phyloP scores from a whole-genome alignment of 2,888 invertebrate genomes.

The Hydrotaea cyrtoneurina region DNA sequence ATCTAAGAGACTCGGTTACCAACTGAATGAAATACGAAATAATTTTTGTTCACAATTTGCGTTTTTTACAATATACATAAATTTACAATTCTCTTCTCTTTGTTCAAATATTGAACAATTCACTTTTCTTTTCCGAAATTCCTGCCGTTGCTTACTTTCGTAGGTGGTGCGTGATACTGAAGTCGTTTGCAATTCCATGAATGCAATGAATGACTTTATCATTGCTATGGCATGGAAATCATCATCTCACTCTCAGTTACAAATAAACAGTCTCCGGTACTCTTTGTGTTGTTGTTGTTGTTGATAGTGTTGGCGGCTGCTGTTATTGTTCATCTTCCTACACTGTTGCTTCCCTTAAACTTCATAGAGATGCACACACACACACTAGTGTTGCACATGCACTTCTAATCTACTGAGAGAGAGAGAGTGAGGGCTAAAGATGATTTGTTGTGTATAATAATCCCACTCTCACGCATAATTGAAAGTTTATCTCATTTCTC shows the following conservation, averaged over 20 bases:
- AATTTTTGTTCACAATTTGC: no score
- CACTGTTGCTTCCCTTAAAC: slow-evolving; percentile 45
- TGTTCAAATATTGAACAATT: slow-evolving; percentile 62
- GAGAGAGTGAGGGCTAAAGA: not conserved
- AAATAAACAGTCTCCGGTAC: slow-evolving; percentile 16
- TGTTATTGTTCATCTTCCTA: no score
- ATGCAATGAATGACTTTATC: slow-evolving; percentile 54
- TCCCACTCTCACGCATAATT: not conserved
- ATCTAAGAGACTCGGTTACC: no score
- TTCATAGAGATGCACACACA: not conserved
- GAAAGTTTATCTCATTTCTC: not conserved
- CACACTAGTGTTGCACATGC: slow-evolving; percentile 27
- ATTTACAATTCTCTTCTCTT: slow-evolving; percentile 5
- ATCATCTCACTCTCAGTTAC: slow-evolving; percentile 38
- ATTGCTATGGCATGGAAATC: slow-evolving; percentile 17
- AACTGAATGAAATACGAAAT: no score
- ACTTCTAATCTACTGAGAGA: not conserved
- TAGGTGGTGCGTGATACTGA: slow-evolving; percentile 72
- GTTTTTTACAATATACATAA: not conserved
- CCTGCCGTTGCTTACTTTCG: slow-evolving; percentile 68
- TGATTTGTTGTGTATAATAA: not conserved
- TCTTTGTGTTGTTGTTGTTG: slow-evolving; percentile 18
- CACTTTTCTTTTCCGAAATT: slow-evolving; percentile 6
- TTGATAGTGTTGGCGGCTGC: not conserved
- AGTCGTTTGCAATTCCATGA: slow-evolving; percentile 66